Conservation (phyloP, 2,113 vertebrate species). For the Apus apus region DNA sequence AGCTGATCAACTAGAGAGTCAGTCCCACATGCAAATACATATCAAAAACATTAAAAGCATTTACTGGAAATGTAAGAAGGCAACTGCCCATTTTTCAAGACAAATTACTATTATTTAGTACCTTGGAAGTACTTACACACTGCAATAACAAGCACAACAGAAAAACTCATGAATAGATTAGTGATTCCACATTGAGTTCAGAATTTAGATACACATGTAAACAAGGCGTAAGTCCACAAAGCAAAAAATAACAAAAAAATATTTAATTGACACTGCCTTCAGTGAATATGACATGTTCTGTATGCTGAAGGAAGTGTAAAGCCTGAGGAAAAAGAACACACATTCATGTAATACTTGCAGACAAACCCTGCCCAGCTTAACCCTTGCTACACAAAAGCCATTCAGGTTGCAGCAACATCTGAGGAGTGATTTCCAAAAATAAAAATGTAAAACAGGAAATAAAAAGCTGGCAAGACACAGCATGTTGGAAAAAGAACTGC, state of each 20-base stretch:
- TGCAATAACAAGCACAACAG: background rate
- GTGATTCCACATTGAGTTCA: background rate
- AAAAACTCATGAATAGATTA: background rate
- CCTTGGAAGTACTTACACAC: background rate
- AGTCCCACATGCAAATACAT: background rate
- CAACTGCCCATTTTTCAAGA: background rate
- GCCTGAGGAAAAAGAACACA: background rate
- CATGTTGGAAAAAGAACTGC: background rate
- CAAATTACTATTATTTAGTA: background rate
- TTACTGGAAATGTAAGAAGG: background rate
- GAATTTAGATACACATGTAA: background rate
- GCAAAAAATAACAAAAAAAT: background rate
- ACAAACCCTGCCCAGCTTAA: background rate
- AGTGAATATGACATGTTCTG: background rate
- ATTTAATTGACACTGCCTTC: background rate
- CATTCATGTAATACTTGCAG: background rate
- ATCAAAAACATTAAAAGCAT: background rate
- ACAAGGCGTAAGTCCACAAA: background rate
- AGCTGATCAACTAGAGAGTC: background rate
- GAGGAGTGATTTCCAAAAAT: background rate
- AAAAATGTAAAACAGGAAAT: background rate
- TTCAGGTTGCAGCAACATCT: background rate
- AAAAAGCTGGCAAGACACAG: background rate
- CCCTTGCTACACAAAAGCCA: background rate
- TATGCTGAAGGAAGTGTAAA: background rate